Conservation (phyloP, 2,797 vertebrate genomes). For the Clarias laeviceps region DNA sequence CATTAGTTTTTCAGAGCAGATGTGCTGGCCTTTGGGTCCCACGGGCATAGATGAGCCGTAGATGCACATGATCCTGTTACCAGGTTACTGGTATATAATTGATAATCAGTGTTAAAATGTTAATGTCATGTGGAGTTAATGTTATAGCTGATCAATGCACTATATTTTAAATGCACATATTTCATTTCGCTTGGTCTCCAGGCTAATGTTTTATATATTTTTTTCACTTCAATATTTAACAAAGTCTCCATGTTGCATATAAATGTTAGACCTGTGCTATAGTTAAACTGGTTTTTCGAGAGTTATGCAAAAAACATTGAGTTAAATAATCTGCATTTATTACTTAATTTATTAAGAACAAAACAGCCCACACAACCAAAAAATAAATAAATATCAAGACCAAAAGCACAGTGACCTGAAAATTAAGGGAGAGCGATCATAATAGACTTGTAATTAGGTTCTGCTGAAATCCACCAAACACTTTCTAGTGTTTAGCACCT, state of each 20-base stretch:
- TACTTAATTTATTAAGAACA: not conserved
- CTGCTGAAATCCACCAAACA: conserved; percentile 1
- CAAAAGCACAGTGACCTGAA: no score
- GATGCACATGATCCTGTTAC: no score
- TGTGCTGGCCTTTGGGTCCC: no score
- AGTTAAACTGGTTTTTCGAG: not conserved
- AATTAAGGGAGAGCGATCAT: not conserved
- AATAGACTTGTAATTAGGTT: conserved; percentile 1
- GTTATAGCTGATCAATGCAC: no score
- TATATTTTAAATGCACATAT: not conserved
- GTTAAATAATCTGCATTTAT: not conserved
- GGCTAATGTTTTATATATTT: no score
- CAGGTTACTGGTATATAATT: no score
- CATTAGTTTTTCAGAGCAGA: no score
- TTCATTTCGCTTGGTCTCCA: not conserved
- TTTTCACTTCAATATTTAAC: not conserved
- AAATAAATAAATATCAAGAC: not conserved
- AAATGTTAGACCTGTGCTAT: not conserved
- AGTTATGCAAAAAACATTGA: not conserved
- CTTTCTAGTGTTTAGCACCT: not conserved
- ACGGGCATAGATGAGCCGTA: no score
- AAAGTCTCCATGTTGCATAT: not conserved
- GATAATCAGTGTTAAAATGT: no score
- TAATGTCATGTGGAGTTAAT: no score
- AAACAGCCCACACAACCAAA: not conserved